Conservation (phyloP, 2,113 vertebrate genomes). For the Mormyrus iriodes region DNA sequence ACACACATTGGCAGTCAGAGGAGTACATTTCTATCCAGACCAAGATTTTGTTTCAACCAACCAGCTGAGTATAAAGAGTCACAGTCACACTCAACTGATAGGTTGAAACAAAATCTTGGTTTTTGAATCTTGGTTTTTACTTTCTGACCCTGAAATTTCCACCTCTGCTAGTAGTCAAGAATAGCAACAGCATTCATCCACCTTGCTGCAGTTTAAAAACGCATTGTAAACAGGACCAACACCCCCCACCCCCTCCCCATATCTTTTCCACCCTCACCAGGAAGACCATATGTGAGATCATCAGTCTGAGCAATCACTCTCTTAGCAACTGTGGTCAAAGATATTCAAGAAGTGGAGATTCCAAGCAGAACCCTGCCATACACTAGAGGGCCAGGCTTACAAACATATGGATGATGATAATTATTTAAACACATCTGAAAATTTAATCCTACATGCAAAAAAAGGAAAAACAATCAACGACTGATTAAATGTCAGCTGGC, state of each 20-base stretch:
- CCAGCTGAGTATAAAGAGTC: no score
- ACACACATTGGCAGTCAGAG: neutral
- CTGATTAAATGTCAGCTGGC: neutral
- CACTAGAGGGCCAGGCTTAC: neutral
- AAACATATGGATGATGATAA: neutral
- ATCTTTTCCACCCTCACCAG: neutral
- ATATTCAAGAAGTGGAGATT: neutral
- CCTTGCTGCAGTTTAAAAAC: neutral
- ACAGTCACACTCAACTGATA: no score
- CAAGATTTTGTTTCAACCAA: no score
- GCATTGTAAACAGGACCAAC: neutral
- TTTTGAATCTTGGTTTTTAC: no score
- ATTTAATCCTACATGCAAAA: neutral
- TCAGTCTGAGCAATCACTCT: neutral
- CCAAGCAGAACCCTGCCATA: neutral
- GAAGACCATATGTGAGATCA: neutral
- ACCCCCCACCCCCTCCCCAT: neutral
- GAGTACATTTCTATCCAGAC: neutral
- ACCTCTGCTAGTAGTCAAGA: no score
- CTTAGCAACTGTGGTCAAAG: neutral
- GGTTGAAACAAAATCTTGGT: no score
- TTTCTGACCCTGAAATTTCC: no score
- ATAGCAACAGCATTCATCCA: neutral
- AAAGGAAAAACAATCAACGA: neutral
- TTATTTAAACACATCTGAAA: conserved; percentile 1